Conservation (phyloP, 2,888 invertebrate genomes). For the Drosophila pseudotalamancana region DNA sequence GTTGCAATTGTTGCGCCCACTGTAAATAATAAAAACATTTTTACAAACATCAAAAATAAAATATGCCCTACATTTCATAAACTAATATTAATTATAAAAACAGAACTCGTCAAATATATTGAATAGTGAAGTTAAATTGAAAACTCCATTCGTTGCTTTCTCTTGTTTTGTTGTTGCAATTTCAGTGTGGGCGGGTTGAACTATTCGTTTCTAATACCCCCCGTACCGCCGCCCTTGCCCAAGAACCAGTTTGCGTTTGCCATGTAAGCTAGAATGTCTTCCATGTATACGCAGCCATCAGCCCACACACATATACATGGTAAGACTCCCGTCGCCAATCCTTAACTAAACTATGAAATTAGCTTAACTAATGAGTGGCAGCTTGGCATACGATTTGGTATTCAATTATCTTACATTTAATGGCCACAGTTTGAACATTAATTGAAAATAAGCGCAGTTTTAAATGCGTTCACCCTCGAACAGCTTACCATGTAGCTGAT, state of each 20-base stretch:
- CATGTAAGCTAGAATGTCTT: slow-evolving; percentile 55
- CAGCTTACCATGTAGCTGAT: slow-evolving; percentile 53
- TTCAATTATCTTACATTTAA: not conserved
- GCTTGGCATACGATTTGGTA: not conserved
- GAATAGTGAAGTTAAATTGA: slow-evolving; percentile 11
- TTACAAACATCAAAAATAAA: slow-evolving; percentile 10
- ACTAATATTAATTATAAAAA: slow-evolving; percentile 15
- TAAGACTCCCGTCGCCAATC: slow-evolving; percentile 48
- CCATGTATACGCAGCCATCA: slow-evolving; percentile 38
- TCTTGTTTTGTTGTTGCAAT: not conserved
- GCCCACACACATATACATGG: slow-evolving; percentile 46
- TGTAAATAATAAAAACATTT: slow-evolving; percentile 62
- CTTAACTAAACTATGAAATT: not conserved
- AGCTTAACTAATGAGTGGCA: not conserved
- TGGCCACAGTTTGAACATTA: not conserved
- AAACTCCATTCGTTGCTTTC: not conserved
- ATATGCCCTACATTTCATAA: slow-evolving; percentile 14
- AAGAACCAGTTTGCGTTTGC: slow-evolving; percentile 52
- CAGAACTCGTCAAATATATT: slow-evolving; percentile 26
- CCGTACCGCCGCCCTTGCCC: slow-evolving; percentile 31
- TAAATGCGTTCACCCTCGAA: slow-evolving; percentile 12
- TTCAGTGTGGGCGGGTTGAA: slow-evolving; percentile 14
- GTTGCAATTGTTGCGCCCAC: slow-evolving; percentile 53
- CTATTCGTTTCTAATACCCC: slow-evolving; percentile 39
- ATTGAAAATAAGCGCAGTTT: not conserved